These are phyloP conservation scores for Pantherophis vulpinus DNA, from an alignment of 2,797 vertebrate species.

Conservation along the genomic window DNA sequence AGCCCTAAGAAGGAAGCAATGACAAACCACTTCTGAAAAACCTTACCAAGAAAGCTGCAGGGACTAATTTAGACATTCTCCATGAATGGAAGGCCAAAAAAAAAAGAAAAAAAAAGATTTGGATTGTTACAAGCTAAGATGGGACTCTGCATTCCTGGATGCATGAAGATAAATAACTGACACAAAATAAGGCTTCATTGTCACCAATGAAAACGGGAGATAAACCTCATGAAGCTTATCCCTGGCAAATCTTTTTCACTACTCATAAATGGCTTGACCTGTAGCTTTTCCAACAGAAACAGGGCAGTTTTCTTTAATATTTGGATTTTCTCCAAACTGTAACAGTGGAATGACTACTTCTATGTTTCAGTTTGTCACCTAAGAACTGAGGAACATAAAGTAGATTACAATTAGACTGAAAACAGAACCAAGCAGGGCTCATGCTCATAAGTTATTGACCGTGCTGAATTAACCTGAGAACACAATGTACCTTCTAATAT, in stretches of 20 bases:
- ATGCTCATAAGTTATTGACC: background rate
- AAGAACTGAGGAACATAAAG: background rate
- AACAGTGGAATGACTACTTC: background rate
- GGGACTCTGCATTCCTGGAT: background rate
- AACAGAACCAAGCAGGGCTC: background rate
- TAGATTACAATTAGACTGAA: background rate
- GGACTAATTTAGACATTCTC: background rate
- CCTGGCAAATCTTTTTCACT: background rate
- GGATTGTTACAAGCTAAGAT: background rate
- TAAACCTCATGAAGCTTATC: background rate
- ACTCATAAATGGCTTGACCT: background rate
- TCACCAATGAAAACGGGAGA: background rate
- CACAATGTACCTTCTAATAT: background rate
- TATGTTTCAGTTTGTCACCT: background rate
- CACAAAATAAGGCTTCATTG: background rate
- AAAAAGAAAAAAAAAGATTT: background rate
- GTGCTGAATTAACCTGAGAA: background rate
- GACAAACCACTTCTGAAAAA: background rate
- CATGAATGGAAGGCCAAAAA: background rate
- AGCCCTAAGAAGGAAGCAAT: background rate
- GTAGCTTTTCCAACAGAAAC: background rate
- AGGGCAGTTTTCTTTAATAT: background rate
- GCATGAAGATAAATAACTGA: background rate
- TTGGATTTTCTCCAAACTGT: background rate
- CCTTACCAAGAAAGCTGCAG: background rate